These are phyloP conservation scores for Laspeyria flexula DNA, from an alignment of 2,888 invertebrate species.

Conservation along the genomic window DNA sequence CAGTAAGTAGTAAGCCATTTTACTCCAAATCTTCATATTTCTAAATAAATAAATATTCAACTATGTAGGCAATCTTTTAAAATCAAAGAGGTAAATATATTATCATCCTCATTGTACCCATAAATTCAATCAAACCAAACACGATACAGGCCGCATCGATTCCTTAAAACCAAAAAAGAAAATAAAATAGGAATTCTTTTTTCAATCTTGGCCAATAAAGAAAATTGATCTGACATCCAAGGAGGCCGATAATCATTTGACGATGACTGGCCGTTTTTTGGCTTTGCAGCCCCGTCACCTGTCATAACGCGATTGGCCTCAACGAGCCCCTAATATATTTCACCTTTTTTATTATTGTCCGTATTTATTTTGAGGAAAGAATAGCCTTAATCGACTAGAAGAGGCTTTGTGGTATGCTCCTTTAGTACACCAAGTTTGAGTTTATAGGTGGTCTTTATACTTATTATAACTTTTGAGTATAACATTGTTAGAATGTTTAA, in stretches of 20 bases:
- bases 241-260: constrained; percentile 70
- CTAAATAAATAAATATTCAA: too few relatives aligned
- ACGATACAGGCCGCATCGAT: constrained; percentile 9
- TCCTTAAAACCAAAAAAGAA: constrained; percentile 18
- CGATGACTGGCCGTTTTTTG: constrained; percentile 76
- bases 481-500: too few relatives aligned
- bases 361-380: constrained; percentile 71
- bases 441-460: not conserved
- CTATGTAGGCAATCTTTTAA: too few relatives aligned
- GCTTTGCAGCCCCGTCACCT: constrained; percentile 74
- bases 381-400: constrained; percentile 65
- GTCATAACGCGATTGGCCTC: constrained; percentile 73
- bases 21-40: too few relatives aligned
- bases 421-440: constrained; percentile 3
- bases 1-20: too few relatives aligned
- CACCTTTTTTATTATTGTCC: constrained; percentile 61
- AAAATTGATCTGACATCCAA: constrained; percentile 58
- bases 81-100: too few relatives aligned
- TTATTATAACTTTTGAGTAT: not conserved
- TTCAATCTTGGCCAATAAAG: constrained; percentile 51
- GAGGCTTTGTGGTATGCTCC: constrained; percentile 29
- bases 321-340: constrained; percentile 56
- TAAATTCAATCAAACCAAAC: not conserved
- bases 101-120: not conserved
- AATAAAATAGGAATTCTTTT: constrained; percentile 45